Percentiles rank a stretch among this genome's conserved stretches.
phyloP scores from a whole-genome alignment of 2,888 invertebrate species.

The Synanthedon andrenaeformis region DNA sequence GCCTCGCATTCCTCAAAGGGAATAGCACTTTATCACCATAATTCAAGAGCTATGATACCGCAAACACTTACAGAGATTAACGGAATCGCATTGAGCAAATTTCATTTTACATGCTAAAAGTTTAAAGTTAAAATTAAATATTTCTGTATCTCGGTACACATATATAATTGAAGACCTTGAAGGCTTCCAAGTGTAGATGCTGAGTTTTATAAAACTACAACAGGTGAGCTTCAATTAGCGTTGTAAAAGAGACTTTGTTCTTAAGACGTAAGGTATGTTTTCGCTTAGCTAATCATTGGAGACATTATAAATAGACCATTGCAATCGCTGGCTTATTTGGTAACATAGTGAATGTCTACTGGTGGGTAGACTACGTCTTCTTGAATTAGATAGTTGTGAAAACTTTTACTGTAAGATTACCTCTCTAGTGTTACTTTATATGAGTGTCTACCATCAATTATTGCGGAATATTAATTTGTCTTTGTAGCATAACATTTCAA shows the following conservation, averaged over 20 bases:
- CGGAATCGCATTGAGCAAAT: slow-evolving; percentile 41
- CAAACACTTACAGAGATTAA: too few species aligned
- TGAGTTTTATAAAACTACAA: slow-evolving; percentile 35
- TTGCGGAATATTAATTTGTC: too few species aligned
- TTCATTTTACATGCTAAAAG: slow-evolving; percentile 54
- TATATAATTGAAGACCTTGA: slow-evolving; percentile 17
- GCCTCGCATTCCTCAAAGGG: not conserved
- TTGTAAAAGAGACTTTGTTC: not conserved
- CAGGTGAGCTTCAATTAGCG: slow-evolving; percentile 28
- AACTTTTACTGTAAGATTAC: too few species aligned
- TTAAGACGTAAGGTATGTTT: not conserved
- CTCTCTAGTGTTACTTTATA: too few species aligned
- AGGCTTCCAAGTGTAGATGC: slow-evolving; percentile 14
- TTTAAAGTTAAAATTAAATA: slow-evolving; percentile 57
- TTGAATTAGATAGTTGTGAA: too few species aligned
- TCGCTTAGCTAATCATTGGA: not conserved
- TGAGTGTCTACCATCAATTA: too few species aligned
- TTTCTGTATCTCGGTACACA: slow-evolving; percentile 19
- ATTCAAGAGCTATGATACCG: too few species aligned
- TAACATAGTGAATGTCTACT: slow-evolving; percentile 22
- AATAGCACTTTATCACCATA: not conserved
- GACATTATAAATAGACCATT: slow-evolving; percentile 7
- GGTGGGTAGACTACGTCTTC: not conserved
- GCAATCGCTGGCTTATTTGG: slow-evolving; percentile 58
- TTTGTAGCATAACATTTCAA: too few species aligned